Evolutionary conservation across 2,113 vertebrate genomes (phyloP), one percentile per base, ranked within the genome.

Genomic region (Passer domesticus): DNA sequence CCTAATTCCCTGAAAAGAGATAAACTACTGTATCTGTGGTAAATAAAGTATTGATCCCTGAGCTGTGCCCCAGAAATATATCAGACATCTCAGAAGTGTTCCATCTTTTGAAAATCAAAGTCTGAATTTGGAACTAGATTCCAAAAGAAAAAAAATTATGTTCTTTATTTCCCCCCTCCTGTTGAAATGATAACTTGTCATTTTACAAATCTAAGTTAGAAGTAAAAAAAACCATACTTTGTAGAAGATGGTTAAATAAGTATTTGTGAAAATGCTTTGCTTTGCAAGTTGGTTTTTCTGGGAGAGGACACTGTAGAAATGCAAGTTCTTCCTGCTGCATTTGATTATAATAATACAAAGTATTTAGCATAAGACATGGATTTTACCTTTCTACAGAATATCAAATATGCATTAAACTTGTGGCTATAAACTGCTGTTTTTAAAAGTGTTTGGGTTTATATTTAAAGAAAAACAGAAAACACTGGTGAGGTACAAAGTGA

Each of bases 231-330:
- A 92, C 31, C 92, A 87, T 95, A 86, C 66, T 97, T 97, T 97
- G 94, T 96, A 97, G 96, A 96, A 96, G 83, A 96, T 85, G 39
- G 93, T 96, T 97, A 97, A 97, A 94, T 81, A 78, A 97, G 85
- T 91, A 96, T 97, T 97, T 97, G 84, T 97, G 92, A 94, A 95
- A 97, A 95, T 95, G 79, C 66, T 97, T 95, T 96, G 90, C 74
- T 97, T 60, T 90, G 83, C 41, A 95, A 89, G 56, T 95, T 97
- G 79, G 46, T 94, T 96, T 86, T 87, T 94, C 87, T 95, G 87
- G 68, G 67, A 95, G 77, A 87, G 92, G 66, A 90, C 37, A 91
- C 90, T 86, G 74, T 83, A 91, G 64, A 93, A 77, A 91, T 78
- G 72, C 28, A 92, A 92, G 53, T 63, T 93, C 75, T 93, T 95